Conservation (phyloP, 1,140 invertebrate species). For the Holcopasites calliopsidis region DNA sequence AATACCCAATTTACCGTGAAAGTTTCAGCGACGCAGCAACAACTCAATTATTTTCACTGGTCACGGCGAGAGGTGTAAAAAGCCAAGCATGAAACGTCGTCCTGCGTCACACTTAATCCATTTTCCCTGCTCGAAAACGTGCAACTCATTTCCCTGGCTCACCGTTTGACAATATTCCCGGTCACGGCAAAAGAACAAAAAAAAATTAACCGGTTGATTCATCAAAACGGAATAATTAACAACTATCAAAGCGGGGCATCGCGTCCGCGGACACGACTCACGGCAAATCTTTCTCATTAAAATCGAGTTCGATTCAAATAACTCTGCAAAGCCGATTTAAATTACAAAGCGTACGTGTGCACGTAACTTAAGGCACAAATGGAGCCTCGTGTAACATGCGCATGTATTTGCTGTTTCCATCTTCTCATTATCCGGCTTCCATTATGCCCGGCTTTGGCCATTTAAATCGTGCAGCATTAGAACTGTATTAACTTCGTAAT, state of each 20-base stretch:
- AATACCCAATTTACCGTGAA: slow-evolving; percentile 30
- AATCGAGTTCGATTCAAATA: slow-evolving; percentile 9
- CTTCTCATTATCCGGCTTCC: not conserved
- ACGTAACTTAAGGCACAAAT: not conserved
- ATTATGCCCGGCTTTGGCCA: not conserved
- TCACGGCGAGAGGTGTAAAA: slow-evolving; percentile 8
- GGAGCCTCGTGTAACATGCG: not conserved
- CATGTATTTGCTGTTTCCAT: not conserved
- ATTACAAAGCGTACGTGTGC: not conserved
- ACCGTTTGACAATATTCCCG: not conserved
- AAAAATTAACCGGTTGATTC: not conserved
- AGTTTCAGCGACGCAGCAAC: slow-evolving; percentile 25
- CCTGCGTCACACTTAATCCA: slow-evolving; percentile 15
- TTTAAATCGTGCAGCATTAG: not conserved
- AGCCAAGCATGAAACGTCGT: slow-evolving; percentile 12
- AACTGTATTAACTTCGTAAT: not conserved
- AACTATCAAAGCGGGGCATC: not conserved
- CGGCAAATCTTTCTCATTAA: not conserved
- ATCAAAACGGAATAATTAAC: slow-evolving; percentile 16
- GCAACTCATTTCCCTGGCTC: slow-evolving; percentile 23
- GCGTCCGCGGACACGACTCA: not conserved
- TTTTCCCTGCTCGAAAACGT: not conserved
- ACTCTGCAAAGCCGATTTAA: slow-evolving; percentile 1
- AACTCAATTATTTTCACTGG: slow-evolving; percentile 33
- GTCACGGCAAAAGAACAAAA: not conserved